These are phyloP conservation scores for Cacoxenus indagator DNA, from an alignment of 2,888 invertebrate genomes.

Conservation along the genomic window DNA sequence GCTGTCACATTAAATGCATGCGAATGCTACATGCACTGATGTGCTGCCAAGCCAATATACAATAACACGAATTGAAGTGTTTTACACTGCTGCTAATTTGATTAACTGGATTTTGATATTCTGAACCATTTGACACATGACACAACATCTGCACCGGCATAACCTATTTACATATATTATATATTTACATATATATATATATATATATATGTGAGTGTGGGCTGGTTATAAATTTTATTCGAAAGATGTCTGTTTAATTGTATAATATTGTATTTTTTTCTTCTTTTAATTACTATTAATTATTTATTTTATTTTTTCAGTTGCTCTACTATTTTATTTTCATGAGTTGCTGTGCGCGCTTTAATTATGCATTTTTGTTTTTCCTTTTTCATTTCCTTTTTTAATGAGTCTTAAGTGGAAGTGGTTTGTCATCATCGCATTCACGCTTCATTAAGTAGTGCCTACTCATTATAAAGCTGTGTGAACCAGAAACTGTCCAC, in stretches of 20 bases:
- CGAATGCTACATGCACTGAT: slow-evolving; percentile 13
- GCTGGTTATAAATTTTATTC: background rate
- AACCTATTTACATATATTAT: background rate
- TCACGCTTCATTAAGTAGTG: background rate
- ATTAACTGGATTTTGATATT: slow-evolving; percentile 2
- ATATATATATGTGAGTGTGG: background rate
- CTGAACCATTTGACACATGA: background rate
- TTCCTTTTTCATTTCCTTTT: background rate
- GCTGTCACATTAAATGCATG: slow-evolving; percentile 46
- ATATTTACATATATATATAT: background rate
- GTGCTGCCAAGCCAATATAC: background rate
- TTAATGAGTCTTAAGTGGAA: too few relatives aligned
- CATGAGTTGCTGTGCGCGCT: slow-evolving; percentile 51
- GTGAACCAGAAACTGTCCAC: slow-evolving; percentile 26
- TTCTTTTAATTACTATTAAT: too few relatives aligned
- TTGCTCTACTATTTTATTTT: slow-evolving; percentile 52
- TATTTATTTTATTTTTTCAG: slow-evolving; percentile 25
- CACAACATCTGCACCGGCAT: background rate
- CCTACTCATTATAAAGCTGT: background rate
- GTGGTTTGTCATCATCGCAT: too few relatives aligned
- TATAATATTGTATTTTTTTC: background rate
- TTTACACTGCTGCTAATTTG: slow-evolving; percentile 19
- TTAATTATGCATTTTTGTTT: slow-evolving; percentile 54
- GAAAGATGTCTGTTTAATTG: background rate
- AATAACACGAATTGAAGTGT: background rate